phyloP scores from a whole-genome alignment of 1,140 invertebrate genomes.

The Agrilus planipennis region DNA sequence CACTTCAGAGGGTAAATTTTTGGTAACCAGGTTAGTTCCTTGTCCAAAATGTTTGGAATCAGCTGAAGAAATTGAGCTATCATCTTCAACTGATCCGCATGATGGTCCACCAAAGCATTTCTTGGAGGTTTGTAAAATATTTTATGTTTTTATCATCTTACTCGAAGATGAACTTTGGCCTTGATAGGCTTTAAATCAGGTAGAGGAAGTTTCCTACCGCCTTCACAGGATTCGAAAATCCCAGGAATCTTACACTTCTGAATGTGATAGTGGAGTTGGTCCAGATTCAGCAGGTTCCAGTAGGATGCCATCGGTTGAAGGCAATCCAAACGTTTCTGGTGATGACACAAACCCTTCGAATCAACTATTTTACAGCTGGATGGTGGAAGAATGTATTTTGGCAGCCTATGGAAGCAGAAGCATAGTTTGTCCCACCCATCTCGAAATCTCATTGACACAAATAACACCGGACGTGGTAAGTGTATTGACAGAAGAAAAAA shows the following conservation, averaged over 20 bases:
- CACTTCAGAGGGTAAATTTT: conserved; percentile 88
- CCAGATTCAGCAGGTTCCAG: conserved; percentile 58
- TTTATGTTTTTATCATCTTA: conserved; percentile 4
- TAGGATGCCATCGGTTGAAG: conserved; percentile 71
- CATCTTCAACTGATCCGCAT: conserved; percentile 11
- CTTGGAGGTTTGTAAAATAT: conserved; percentile 15
- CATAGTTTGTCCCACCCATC: conserved; percentile 63
- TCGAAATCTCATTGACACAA: conserved; percentile 54
- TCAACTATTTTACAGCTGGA: conserved; percentile 52
- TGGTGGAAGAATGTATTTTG: conserved; percentile 93
- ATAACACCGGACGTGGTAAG: conserved; percentile 74
- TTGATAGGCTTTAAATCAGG: conserved; percentile 8
- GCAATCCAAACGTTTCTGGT: conserved; percentile 41
- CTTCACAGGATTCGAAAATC: conserved; percentile 37
- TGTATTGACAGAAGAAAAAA: conserved; percentile 9
- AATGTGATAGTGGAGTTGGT: conserved; percentile 68
- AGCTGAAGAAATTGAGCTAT: conserved; percentile 18
- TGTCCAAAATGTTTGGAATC: conserved; percentile 70
- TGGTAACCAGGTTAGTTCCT: conserved; percentile 89
- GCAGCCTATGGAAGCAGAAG: conserved; percentile 61
- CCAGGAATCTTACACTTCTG: conserved; percentile 62
- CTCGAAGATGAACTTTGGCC: conserved; percentile 14
- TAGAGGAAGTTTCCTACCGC: conserved; percentile 7
- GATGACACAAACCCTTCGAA: conserved; percentile 17
- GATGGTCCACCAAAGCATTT: conserved; percentile 11